Evolutionary conservation across 2,888 invertebrate genomes (phyloP).

Genomic region (Phengaris arion): DNA sequence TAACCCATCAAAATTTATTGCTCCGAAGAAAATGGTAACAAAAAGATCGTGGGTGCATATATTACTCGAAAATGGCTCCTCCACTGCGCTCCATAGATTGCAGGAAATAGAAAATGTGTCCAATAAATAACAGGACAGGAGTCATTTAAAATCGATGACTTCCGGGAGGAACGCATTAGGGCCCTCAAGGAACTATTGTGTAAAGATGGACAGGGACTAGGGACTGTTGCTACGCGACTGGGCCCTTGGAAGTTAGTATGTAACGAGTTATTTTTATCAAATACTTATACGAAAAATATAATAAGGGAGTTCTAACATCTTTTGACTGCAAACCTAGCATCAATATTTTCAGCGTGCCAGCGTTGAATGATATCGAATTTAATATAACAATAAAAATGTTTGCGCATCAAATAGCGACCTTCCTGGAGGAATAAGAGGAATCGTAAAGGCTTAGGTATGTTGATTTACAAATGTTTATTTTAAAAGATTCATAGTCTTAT

Average conservation of each 20-base stretch:
- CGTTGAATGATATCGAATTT: not conserved
- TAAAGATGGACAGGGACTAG: not conserved
- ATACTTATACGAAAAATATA: no score
- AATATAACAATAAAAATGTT: not conserved
- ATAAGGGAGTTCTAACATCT: no score
- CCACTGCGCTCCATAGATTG: constrained; percentile 22
- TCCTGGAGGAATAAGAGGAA: constrained; percentile 20
- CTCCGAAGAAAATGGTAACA: constrained; percentile 22
- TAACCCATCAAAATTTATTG: constrained; percentile 20
- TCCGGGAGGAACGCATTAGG: constrained; percentile 41
- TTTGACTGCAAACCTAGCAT: no score
- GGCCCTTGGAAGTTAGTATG: not conserved
- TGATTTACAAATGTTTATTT: no score
- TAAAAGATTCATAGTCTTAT: no score
- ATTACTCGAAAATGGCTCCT: constrained; percentile 22
- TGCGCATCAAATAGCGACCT: not conserved
- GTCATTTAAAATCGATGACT: constrained; percentile 42
- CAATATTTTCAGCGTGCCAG: not conserved
- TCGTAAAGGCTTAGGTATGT: not conserved
- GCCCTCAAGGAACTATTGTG: constrained; percentile 23
- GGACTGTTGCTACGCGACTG: constrained; percentile 3
- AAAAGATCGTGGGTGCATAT: constrained; percentile 28
- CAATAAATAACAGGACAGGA: constrained; percentile 29
- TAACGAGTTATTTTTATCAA: no score
- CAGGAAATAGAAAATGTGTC: constrained; percentile 28